Base-by-base conservation (phyloP, 2,888 invertebrate species). In the Volucella zonaria region DNA sequence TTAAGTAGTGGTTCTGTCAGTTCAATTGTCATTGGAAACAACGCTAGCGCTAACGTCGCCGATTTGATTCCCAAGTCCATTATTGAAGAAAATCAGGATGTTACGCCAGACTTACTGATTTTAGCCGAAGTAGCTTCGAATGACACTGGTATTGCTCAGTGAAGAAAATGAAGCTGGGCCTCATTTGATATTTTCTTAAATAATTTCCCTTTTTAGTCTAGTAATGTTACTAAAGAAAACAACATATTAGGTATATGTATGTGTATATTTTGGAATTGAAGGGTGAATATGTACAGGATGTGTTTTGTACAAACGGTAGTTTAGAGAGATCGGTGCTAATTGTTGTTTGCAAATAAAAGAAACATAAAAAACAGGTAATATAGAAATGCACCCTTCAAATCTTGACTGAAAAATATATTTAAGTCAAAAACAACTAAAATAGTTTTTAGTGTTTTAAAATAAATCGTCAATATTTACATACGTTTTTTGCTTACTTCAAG, bases 61-160 rank as follows among this genome's bases (percentile, higher is more conserved):
- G 31, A 31, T 31, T 31, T 31, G 3, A 15, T 40, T 10, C 52
- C 58, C 8, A 78, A 68, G 70, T 18, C 62, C 45, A 59, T 82
- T 67, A 73, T 71, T 76, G 71, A 62, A 70, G 45, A 49, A 52
- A 78, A 85, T 85, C 49, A 74, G 18, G 82, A 58, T 52, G 56
- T 90, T 90, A 90, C 91, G 89, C 91, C 91, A 89, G 91, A 92
- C 89, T 88, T 91, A 88, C 89, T 91, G 88, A 92, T 92, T 80
- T 88, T 91, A 88, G 91, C 91, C 86, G 92, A 91, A 89, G 92
- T 91, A 67, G 91, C 91, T 87, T 90, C 91, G 86, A 91, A 91
- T 88, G 90, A 91, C 87, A 92, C 91, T 87, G 91, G 90, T 88
- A 76, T 75, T 47, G 66, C 70, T 15, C 64, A 61, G 14, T 82